Evolutionary conservation across 2,888 invertebrate species (phyloP).

Genomic region (Mellilla xanthometata): DNA sequence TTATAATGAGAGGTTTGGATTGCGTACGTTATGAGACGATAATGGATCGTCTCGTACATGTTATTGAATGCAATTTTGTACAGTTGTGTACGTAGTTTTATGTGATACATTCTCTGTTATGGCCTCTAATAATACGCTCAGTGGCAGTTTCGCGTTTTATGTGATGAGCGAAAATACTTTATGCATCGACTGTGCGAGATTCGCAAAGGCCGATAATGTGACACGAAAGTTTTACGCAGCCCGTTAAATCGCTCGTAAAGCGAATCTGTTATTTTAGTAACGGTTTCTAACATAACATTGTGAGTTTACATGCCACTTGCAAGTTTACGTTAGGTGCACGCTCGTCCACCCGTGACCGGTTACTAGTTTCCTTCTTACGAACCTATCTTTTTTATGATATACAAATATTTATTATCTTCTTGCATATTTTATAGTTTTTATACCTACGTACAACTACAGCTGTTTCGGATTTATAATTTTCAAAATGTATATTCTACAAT

Average conservation of each 20-base stretch:
- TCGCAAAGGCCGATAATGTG: slow-evolving; percentile 8
- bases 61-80: slow-evolving; percentile 46
- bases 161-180: slow-evolving; percentile 41
- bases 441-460: too few relatives aligned
- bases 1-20: slow-evolving; percentile 38
- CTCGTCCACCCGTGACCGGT: too few relatives aligned
- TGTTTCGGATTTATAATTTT: too few relatives aligned
- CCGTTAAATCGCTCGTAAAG: slow-evolving; percentile 8
- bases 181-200: slow-evolving; percentile 10
- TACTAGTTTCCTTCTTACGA: too few relatives aligned
- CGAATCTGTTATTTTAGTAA: slow-evolving; percentile 8
- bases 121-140: slow-evolving; percentile 48
- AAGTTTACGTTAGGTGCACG: too few relatives aligned
- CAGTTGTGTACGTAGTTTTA: slow-evolving; percentile 39
- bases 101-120: slow-evolving; percentile 46
- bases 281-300: slow-evolving; percentile 2
- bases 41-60: slow-evolving; percentile 29
- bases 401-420: neutral
- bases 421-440: too few relatives aligned
- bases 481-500: too few relatives aligned
- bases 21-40: slow-evolving; percentile 31
- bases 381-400: too few relatives aligned
- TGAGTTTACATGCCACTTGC: neutral
- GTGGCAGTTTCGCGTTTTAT: slow-evolving; percentile 40
- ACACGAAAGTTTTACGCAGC: slow-evolving; percentile 14